Base-by-base conservation (phyloP, 2,797 vertebrate species). In the Danio kyathit region DNA sequence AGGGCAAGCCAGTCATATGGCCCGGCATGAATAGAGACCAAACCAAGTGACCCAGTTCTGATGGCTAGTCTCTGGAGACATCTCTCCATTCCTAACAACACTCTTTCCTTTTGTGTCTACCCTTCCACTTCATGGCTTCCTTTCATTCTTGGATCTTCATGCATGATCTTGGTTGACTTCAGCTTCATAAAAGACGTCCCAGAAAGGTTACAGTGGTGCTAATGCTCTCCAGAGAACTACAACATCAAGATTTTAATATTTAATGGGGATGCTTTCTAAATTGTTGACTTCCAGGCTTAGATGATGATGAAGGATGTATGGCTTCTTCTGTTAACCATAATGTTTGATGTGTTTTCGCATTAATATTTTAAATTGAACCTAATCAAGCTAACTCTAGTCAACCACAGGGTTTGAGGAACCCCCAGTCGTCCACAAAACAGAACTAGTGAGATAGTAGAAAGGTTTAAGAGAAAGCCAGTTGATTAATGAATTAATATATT, bases 1-100 rank as follows among this genome's bases (percentile, higher is more conserved):
- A 76, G 78, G 82, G 66, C 78, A 59, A 44, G 51, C 74, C 52
- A 65, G 66, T 77, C 78, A 65, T 84, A 77, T 81, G 82, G 43
- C 16, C 59, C 13, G 60, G 74, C 40, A 16, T 81, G 57, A 61
- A 79, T 54, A 64, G 48, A 66, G 38, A 80, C 14, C 79, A 51
- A 81, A 69, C 64, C 81, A 71, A 83, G 75, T 75, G 84, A 85
- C 79, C 84, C 75, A 85, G 65, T 81, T 83, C 40, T 71, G 41
- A 51, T 41, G 52, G 40, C 11, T 67, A 38, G 52, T 61, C 78
- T 71, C 56, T 60, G 54, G 66, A 73, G 73, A 84, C 44, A 38
- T 71, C 49, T 61, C 51, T 70, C 64, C 70, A 71, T 84, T 48
- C 38, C 65, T 76, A 6, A 17, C 21, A 6, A 8, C 40, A 64